Base-by-base conservation (phyloP, 1,140 invertebrate species). In the Hormaphis cornu region DNA sequence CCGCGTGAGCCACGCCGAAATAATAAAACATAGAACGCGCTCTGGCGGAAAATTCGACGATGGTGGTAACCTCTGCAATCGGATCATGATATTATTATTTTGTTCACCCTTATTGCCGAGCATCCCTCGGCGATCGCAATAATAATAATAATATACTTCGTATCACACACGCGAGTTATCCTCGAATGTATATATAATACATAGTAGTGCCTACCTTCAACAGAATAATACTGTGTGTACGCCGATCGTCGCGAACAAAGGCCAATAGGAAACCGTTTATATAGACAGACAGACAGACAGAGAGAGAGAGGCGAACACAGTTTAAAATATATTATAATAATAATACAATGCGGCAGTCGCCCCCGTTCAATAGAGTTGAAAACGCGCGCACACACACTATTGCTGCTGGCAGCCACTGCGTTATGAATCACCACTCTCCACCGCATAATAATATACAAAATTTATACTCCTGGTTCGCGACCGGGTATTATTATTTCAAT, bases 241-340 rank as follows among this genome's bases (percentile, higher is more conserved):
- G 22, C 12, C 42, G 8, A 20, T n/a, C n/a, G n/a, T n/a, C 16
- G 24, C n/a, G 59, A 66, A 66, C 61, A 66, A 66, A 66, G 61
- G 26, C 61, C 61, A 66, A 66, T 66, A 66, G 61, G 61, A 66
- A 66, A 66, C 61, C 61, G 61, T 66, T 66, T 66, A n/a, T n/a
- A n/a, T n/a, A n/a, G n/a, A n/a, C n/a, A n/a, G n/a, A n/a, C n/a
- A n/a, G n/a, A n/a, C n/a, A n/a, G n/a, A n/a, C n/a, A n/a, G n/a
- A n/a, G n/a, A n/a, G n/a, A 66, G 28, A 66, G 61, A 46, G 61
- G 50, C 42, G 61, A 66, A 66, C 61, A 66, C 61, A 66, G 61
- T 66, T 66, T 46, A 66, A 66, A n/a, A n/a, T n/a, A n/a, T n/a
- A n/a, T n/a, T 58, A 58, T 58, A 58, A 58, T 66, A 66, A 66